These are phyloP conservation scores for Spea hammondii DNA, from an alignment of 2,797 vertebrate species.

Conservation along the genomic window DNA sequence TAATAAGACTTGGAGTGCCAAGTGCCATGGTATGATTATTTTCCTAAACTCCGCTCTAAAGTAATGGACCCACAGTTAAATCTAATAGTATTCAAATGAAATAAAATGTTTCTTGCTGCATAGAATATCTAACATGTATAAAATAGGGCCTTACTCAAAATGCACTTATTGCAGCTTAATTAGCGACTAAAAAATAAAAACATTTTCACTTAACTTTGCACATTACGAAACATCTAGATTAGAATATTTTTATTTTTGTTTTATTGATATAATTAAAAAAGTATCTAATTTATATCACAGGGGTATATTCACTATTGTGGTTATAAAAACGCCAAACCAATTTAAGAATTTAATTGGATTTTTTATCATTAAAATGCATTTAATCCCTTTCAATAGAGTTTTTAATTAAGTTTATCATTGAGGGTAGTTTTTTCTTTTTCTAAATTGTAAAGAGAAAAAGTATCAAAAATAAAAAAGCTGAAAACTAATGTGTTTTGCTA, in stretches of 20 bases:
- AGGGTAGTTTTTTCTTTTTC: constrained; percentile 29
- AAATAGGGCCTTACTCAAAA: not conserved
- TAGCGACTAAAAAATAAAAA: not conserved
- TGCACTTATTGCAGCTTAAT: not conserved
- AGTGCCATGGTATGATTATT: no score
- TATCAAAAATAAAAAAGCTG: not conserved
- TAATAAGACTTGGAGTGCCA: no score
- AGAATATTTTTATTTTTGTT: constrained; percentile 24
- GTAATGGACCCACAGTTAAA: no score
- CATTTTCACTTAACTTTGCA: not conserved
- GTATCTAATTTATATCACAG: constrained; percentile 38
- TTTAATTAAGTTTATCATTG: constrained; percentile 45
- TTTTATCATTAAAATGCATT: constrained; percentile 49
- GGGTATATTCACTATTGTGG: constrained; percentile 40
- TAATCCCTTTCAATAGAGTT: constrained; percentile 40
- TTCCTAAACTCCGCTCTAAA: no score
- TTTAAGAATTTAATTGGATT: constrained; percentile 47
- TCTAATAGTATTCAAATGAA: not conserved
- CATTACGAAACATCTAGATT: constrained; percentile 7
- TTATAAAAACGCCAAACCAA: constrained; percentile 42
- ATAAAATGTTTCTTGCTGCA: not conserved
- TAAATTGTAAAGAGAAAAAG: constrained; percentile 3
- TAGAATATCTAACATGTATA: not conserved
- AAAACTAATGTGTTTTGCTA: no score
- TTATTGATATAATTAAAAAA: constrained; percentile 41